phyloP scores from a whole-genome alignment of 2,797 vertebrate species.

The Gymnoscopelus braueri region DNA sequence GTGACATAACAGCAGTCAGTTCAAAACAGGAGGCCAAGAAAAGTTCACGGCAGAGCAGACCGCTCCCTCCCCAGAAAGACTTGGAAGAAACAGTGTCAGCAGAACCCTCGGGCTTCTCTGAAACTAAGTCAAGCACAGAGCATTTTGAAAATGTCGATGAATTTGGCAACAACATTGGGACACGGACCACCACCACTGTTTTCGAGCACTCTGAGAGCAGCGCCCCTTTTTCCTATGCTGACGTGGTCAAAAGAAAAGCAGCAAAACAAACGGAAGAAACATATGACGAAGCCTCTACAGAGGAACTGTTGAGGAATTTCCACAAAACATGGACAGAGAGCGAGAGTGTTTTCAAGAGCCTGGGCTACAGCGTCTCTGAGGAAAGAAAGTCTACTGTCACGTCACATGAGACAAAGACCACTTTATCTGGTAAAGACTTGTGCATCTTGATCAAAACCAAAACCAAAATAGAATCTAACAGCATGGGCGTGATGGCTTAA shows the following conservation, averaged over 20 bases:
- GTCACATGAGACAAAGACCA: slow-evolving; percentile 78
- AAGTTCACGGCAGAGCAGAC: slow-evolving; percentile 69
- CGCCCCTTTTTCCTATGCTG: slow-evolving; percentile 88
- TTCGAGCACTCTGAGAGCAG: slow-evolving; percentile 74
- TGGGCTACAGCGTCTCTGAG: slow-evolving; percentile 84
- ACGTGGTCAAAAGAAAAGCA: slow-evolving; percentile 85
- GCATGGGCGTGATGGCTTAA: slow-evolving; percentile 37
- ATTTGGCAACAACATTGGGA: slow-evolving; percentile 79
- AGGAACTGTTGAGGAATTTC: slow-evolving; percentile 86
- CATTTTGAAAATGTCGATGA: slow-evolving; percentile 80
- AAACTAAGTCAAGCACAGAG: slow-evolving; percentile 78
- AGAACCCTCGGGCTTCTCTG: slow-evolving; percentile 72
- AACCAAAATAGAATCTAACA: slow-evolving; percentile 50
- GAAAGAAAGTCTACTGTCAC: slow-evolving; percentile 75
- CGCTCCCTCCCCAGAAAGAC: slow-evolving; percentile 61
- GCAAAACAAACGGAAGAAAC: slow-evolving; percentile 59
- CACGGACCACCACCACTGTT: slow-evolving; percentile 69
- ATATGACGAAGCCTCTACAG: slow-evolving; percentile 77
- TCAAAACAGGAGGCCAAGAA: slow-evolving; percentile 72
- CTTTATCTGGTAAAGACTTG: slow-evolving; percentile 81
- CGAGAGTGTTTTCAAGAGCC: slow-evolving; percentile 85
- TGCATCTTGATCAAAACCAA: slow-evolving; percentile 67
- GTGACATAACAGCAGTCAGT: slow-evolving; percentile 71
- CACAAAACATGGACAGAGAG: slow-evolving; percentile 90
- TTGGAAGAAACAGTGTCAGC: slow-evolving; percentile 62